These are phyloP conservation scores for Carduelis carduelis DNA, from an alignment of 2,797 vertebrate species.

Conservation along the genomic window DNA sequence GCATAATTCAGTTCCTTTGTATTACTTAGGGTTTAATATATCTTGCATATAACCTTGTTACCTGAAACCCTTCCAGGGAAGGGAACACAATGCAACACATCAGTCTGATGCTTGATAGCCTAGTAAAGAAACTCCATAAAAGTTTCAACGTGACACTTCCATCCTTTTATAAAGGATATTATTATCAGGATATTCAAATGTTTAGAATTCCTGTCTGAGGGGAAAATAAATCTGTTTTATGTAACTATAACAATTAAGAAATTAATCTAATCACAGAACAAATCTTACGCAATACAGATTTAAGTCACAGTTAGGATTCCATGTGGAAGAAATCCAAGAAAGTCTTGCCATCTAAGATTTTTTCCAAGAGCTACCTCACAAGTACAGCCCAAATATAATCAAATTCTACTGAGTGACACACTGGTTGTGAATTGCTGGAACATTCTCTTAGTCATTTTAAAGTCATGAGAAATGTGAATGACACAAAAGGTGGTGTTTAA, in stretches of 20 bases:
- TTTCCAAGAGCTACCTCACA: neutral
- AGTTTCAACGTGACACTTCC: accelerated
- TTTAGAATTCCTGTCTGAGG: neutral
- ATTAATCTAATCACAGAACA: neutral
- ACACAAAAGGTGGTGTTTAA: neutral
- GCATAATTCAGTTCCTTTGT: neutral
- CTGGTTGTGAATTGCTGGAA: neutral
- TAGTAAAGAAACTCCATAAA: neutral
- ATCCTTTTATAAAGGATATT: neutral
- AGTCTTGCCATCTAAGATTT: neutral
- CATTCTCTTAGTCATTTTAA: neutral
- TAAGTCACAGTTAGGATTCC: neutral
- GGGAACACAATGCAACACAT: neutral
- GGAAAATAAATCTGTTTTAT: neutral
- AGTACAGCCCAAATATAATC: neutral
- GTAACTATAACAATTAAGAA: neutral
- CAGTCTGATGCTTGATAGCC: neutral
- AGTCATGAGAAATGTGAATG: neutral
- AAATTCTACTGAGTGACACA: neutral
- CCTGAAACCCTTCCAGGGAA: neutral
- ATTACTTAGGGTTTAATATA: neutral
- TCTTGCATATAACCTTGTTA: neutral
- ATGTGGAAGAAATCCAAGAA: neutral
- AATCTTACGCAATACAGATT: neutral
- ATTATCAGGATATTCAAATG: neutral